Conservation (phyloP, 1,140 invertebrate species). For the Asbolus verrucosus region DNA sequence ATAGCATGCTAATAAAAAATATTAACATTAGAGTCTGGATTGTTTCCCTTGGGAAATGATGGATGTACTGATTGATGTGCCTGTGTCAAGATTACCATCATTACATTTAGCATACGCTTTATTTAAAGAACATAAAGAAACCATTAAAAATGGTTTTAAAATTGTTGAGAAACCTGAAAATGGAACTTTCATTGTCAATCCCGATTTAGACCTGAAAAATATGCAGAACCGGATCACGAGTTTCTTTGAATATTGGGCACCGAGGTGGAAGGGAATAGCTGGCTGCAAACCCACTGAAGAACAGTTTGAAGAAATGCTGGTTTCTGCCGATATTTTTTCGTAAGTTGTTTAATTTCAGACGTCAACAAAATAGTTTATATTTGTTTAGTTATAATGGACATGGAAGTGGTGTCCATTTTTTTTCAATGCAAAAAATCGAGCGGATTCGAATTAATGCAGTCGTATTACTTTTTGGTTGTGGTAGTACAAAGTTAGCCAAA, state of each 20-base stretch:
- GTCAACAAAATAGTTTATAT: conserved; percentile 14
- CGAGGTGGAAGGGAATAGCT: conserved; percentile 74
- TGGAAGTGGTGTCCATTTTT: conserved; percentile 79
- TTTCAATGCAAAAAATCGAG: conserved; percentile 72
- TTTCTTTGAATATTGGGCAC: conserved; percentile 73
- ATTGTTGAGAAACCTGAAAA: conserved; percentile 62
- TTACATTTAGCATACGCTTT: conserved; percentile 76
- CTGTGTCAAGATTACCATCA: conserved; percentile 80
- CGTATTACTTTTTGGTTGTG: conserved; percentile 81
- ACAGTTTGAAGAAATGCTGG: conserved; percentile 71
- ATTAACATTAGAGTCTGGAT: conserved; percentile 74
- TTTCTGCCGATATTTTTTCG: conserved; percentile 75
- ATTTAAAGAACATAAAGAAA: conserved; percentile 72
- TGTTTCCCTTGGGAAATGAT: conserved; percentile 82
- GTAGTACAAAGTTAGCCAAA: conserved; percentile 72
- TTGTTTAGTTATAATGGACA: conserved; percentile 78
- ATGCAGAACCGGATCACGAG: conserved; percentile 77
- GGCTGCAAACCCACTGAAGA: conserved; percentile 69
- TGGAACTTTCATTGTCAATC: conserved; percentile 73
- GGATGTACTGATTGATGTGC: conserved; percentile 71
- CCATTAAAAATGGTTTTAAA: conserved; percentile 71
- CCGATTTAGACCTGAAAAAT: conserved; percentile 74
- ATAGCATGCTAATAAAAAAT: background rate
- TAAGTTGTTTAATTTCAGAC: conserved; percentile 65
- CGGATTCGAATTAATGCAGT: conserved; percentile 70